phyloP scores from a whole-genome alignment of 2,113 vertebrate species.

The Colossoma macropomum region DNA sequence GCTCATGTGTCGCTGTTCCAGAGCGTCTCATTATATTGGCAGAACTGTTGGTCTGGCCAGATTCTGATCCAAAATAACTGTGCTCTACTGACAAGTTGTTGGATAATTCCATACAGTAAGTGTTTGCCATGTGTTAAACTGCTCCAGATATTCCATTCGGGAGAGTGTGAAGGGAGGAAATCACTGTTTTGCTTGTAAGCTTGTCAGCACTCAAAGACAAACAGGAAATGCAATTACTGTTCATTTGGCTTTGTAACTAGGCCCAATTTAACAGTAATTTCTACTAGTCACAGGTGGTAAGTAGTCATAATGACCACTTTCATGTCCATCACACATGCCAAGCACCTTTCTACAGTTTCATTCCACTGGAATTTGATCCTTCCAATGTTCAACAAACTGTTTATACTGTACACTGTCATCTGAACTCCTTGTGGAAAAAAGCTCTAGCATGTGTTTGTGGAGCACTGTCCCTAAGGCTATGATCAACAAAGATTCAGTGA shows the following conservation, averaged over 20 bases:
- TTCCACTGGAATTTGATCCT: conserved; percentile 67
- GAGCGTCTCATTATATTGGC: not conserved
- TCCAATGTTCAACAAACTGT: conserved; percentile 70
- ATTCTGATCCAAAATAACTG: conserved; percentile 24
- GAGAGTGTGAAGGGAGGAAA: conserved; percentile 12
- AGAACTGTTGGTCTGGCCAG: conserved; percentile 2
- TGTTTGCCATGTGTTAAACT: not conserved
- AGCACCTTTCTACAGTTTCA: conserved; percentile 70
- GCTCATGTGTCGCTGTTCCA: not conserved
- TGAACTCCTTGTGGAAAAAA: conserved; percentile 59
- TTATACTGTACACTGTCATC: conserved; percentile 70
- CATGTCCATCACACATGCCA: conserved; percentile 64
- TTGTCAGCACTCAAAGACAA: conserved; percentile 60
- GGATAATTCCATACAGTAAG: conserved; percentile 3
- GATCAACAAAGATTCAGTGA: not conserved
- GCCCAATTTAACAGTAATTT: conserved; percentile 76
- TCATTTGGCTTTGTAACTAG: conserved; percentile 62
- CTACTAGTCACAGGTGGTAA: conserved; percentile 72
- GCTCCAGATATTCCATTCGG: not conserved
- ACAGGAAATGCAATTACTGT: conserved; percentile 79
- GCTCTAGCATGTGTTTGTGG: conserved; percentile 67
- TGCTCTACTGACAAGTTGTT: not conserved
- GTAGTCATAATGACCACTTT: conserved; percentile 74
- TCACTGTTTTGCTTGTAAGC: conserved; percentile 49
- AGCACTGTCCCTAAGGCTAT: conserved; percentile 65